phyloP scores from a whole-genome alignment of 2,888 invertebrate species.

The Cetonia aurata region DNA sequence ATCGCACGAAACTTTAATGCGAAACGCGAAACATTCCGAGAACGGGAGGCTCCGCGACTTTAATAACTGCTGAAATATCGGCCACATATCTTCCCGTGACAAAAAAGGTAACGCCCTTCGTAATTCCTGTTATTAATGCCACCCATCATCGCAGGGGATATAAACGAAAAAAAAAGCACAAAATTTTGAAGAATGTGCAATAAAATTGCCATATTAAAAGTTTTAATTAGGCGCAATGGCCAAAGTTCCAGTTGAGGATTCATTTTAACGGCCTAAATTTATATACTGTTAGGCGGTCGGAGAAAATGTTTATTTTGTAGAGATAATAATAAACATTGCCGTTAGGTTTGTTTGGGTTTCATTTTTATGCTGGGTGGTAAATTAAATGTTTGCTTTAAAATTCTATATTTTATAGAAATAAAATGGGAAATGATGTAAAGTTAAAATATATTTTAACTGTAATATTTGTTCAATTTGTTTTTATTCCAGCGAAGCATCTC shows the following conservation, averaged over 20 bases:
- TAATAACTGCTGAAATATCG: constrained; percentile 23
- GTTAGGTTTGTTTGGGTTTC: not conserved
- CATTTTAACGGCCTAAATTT: constrained; percentile 11
- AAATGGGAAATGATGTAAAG: too few species aligned
- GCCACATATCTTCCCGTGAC: not conserved
- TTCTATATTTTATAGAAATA: too few species aligned
- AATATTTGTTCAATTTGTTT: too few species aligned
- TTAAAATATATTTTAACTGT: too few species aligned
- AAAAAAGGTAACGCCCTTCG: constrained; percentile 4
- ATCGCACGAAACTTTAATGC: constrained; percentile 10
- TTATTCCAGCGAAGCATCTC: too few species aligned
- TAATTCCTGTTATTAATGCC: constrained; percentile 28
- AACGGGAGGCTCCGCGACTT: not conserved
- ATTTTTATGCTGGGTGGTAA: too few species aligned
- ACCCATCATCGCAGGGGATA: constrained; percentile 21
- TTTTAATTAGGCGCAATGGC: constrained; percentile 30
- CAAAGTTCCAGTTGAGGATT: constrained; percentile 1
- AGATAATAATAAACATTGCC: not conserved
- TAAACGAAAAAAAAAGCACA: constrained; percentile 14
- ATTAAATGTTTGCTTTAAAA: too few species aligned
- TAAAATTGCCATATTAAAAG: constrained; percentile 31
- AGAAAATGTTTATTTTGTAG: constrained; percentile 4
- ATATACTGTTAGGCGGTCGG: not conserved
- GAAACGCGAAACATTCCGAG: not conserved
- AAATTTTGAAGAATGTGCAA: constrained; percentile 29